These are phyloP conservation scores for Heliothis virescens DNA, from an alignment of 1,140 invertebrate species.

Conservation along the genomic window DNA sequence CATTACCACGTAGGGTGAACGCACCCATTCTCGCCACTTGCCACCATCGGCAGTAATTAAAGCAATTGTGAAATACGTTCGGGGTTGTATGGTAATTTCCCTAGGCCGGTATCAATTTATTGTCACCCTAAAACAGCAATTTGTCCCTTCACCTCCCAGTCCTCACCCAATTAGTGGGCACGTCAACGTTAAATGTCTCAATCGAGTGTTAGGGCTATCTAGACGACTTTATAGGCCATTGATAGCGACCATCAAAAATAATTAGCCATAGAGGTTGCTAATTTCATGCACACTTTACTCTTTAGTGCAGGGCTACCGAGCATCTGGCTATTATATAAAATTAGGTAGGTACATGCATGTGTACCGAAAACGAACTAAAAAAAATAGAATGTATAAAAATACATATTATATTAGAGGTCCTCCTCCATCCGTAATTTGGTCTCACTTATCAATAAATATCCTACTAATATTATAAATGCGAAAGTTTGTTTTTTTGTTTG, in stretches of 20 bases:
- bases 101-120: conserved; percentile 77
- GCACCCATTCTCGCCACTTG: conserved; percentile 61
- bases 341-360: too few relatives aligned
- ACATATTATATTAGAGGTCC: too few relatives aligned
- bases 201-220: conserved; percentile 60
- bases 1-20: conserved; percentile 48
- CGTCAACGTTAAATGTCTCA: conserved; percentile 77
- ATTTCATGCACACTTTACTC: conserved; percentile 11
- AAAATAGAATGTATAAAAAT: too few relatives aligned
- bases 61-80: conserved; percentile 75
- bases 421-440: too few relatives aligned
- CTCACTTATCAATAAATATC: too few relatives aligned
- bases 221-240: conserved; percentile 60
- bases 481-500: too few relatives aligned
- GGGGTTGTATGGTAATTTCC: conserved; percentile 73
- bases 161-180: conserved; percentile 75
- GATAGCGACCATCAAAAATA: conserved; percentile 31
- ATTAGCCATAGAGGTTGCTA: conserved; percentile 23
- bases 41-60: conserved; percentile 70
- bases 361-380: too few relatives aligned
- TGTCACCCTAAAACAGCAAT: conserved; percentile 80
- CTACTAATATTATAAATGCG: too few relatives aligned
- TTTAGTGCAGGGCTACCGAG: too few relatives aligned
- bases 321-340: too few relatives aligned
- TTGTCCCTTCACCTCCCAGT: conserved; percentile 69